A percentile compares a stretch with the other conserved stretches of the same genome.
phyloP scores from a whole-genome alignment of 1,140 invertebrate genomes.

The Microplitis mediator region DNA sequence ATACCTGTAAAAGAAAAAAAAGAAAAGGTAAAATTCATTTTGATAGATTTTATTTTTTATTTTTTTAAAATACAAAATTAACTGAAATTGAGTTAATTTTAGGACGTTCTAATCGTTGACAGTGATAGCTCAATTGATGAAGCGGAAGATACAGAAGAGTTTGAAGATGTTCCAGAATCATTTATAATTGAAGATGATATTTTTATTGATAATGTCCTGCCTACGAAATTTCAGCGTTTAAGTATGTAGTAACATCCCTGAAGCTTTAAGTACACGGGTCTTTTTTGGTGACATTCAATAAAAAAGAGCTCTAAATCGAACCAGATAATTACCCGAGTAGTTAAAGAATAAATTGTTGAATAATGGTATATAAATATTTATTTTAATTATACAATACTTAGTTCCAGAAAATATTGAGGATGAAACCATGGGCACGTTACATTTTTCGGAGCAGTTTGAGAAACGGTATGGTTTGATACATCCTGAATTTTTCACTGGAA shows the following conservation, averaged over 20 bases:
- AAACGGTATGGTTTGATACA: constrained; percentile 79
- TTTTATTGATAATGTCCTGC: constrained; percentile 75
- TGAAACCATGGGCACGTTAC: constrained; percentile 83
- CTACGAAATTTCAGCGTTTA: constrained; percentile 76
- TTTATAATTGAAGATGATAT: constrained; percentile 86
- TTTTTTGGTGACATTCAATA: no score
- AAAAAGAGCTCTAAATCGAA: no score
- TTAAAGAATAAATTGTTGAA: no score
- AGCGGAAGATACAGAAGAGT: constrained; percentile 85
- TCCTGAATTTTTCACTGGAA: constrained; percentile 89
- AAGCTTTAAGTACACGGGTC: neutral
- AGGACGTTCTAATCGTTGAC: constrained; percentile 60
- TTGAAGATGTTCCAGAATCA: constrained; percentile 80
- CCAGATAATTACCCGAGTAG: no score
- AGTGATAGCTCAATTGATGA: constrained; percentile 80
- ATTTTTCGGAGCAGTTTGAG: constrained; percentile 85
- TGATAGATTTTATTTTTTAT: neutral
- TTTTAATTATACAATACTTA: constrained; percentile 57
- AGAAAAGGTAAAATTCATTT: constrained; percentile 26
- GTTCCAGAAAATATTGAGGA: constrained; percentile 87
- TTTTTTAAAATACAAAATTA: neutral
- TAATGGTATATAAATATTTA: neutral
- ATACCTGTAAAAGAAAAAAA: constrained; percentile 64
- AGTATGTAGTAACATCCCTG: constrained; percentile 67
- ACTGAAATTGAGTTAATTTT: constrained; percentile 26